Base-by-base conservation (phyloP, 2,113 vertebrate genomes). In the Anolis sagrei region DNA sequence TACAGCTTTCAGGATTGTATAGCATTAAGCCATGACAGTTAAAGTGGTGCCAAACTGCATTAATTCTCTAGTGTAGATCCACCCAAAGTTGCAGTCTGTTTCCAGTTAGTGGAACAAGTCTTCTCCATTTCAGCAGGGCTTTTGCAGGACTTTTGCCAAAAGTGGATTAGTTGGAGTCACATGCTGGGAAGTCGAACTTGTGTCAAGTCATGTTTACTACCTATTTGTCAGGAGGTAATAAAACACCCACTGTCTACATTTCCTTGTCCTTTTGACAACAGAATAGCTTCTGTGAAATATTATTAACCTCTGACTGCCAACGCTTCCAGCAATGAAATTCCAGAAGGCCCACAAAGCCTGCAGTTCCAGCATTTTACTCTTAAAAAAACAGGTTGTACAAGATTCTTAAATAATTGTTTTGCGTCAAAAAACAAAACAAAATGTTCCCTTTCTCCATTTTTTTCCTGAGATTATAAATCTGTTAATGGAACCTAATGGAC, bases 231-330 rank as follows among this genome's bases (percentile, higher is more conserved):
- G 2, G 77, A 27, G 32, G 4, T 89, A 9, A 70, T 83, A 68
- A 29, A 75, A 25, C 1, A 1, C 13, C 23, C n/a, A 83, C 21
- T 74, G 19, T 29, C 70, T 87, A 29, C 62, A 18, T 70, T 89
- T 89, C 21, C 61, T 87, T 90, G 62, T 76, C 84, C 83, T 87
- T 88, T 44, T 66, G 13, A 87, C 29, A 78, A 88, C 80, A 61
- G 39, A 25, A 61, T 68, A 68, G 62, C 68, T 87, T 73, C 72
- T 27, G 74, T 32, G 8, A 76, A 49, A 23, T 19, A 44, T 82
- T 70, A 2, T 0, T 69, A 4, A 82, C 29, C 82, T 44, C 80
- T 79, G 64, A 76, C 68, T 74, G 29, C 13, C 44, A 79, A 62
- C 36, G 4, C 75, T 73, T 19, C 68, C 49, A 21, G 66, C 74